A percentile compares a stretch with the other conserved stretches of the same genome.
phyloP scores from a whole-genome alignment of 2,113 vertebrate genomes.

The Larimichthys polyactis region DNA sequence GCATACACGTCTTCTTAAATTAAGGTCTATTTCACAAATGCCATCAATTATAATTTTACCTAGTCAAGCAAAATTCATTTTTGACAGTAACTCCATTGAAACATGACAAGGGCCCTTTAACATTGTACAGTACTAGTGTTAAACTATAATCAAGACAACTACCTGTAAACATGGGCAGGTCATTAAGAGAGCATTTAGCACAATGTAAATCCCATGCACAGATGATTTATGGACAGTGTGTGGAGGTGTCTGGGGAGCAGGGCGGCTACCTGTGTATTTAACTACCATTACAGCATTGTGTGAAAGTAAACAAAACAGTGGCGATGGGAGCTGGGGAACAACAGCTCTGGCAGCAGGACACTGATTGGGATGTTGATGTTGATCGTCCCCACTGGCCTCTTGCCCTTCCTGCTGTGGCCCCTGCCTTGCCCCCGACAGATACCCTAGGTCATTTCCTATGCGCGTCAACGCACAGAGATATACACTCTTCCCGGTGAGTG shows the following conservation, averaged over 20 bases:
- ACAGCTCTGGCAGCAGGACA: conserved; percentile 62
- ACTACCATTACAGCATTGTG: conserved; percentile 64
- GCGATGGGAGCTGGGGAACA: conserved; percentile 59
- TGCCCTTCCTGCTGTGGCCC: conserved; percentile 81
- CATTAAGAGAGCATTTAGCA: conserved; percentile 57
- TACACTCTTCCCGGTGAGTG: conserved; percentile 82
- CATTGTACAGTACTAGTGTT: not conserved
- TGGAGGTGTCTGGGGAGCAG: conserved; percentile 45
- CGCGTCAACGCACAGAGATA: conserved; percentile 64
- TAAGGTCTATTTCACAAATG: not conserved
- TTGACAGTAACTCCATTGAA: not conserved
- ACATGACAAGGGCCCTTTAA: conserved; percentile 3
- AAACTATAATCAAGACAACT: conserved; percentile 23
- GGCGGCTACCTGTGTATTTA: conserved; percentile 57
- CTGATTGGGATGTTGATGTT: conserved; percentile 74
- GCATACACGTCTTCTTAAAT: not conserved
- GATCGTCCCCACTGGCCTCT: conserved; percentile 68
- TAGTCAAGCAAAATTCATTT: not conserved
- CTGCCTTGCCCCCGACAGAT: conserved; percentile 64
- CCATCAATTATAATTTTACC: not conserved
- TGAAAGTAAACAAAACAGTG: conserved; percentile 69
- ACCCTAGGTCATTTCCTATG: conserved; percentile 73
- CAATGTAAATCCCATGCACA: conserved; percentile 48
- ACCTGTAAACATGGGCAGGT: conserved; percentile 44
- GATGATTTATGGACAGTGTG: conserved; percentile 63